These are phyloP conservation scores for Dallia pectoralis DNA, from an alignment of 2,797 vertebrate genomes.

Conservation along the genomic window DNA sequence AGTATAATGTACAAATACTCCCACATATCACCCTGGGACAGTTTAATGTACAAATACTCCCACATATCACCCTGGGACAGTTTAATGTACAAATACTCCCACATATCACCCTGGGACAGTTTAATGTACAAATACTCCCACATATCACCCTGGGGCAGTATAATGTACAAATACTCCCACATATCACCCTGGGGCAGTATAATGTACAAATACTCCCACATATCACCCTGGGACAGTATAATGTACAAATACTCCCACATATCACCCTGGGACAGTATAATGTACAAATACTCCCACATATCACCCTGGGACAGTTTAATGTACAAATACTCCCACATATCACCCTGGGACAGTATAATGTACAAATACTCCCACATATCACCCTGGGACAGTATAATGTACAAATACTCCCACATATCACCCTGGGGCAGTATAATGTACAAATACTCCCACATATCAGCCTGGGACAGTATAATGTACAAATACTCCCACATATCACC, in stretches of 20 bases:
- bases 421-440: slow-evolving; percentile 91
- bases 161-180: slow-evolving; percentile 94
- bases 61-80: slow-evolving; percentile 92
- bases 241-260: no score
- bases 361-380: no score
- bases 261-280: slow-evolving; percentile 90
- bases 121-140: slow-evolving; percentile 94
- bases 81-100: slow-evolving; percentile 94
- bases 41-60: slow-evolving; percentile 94
- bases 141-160: slow-evolving; percentile 91
- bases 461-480: slow-evolving; percentile 91
- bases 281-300: slow-evolving; percentile 94
- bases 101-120: slow-evolving; percentile 92
- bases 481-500: no score
- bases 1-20: slow-evolving; percentile 94
- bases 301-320: slow-evolving; percentile 93
- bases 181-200: slow-evolving; percentile 92
- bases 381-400: slow-evolving; percentile 91
- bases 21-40: slow-evolving; percentile 93
- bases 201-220: slow-evolving; percentile 94
- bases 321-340: slow-evolving; percentile 95
- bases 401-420: slow-evolving; percentile 95
- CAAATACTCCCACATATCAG: slow-evolving; percentile 95
- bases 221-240: slow-evolving; percentile 94
- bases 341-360: slow-evolving; percentile 93